A percentile compares a stretch with the other conserved stretches of the same genome.
These are phyloP conservation scores for Cepaea hortensis DNA, from an alignment of 2,888 invertebrate species.

Conservation along the genomic window DNA sequence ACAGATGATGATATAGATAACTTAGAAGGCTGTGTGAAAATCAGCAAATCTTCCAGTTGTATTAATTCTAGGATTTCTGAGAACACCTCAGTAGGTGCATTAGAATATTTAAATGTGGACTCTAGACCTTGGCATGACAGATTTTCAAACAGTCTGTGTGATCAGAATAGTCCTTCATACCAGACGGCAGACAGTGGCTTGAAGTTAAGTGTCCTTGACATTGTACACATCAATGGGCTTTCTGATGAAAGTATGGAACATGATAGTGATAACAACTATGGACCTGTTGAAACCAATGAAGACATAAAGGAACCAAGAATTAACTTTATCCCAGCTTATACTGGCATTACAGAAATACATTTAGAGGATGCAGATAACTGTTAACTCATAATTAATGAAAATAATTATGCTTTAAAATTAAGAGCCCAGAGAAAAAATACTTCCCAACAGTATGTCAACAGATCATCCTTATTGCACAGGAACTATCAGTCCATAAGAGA, in stretches of 20 bases:
- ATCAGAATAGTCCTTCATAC: background rate
- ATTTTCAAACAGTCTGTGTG: background rate
- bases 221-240: slow-evolving; percentile 19
- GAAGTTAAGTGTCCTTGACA: background rate
- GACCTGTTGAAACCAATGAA: too few relatives aligned
- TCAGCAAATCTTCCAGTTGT: background rate
- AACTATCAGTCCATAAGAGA: too few relatives aligned
- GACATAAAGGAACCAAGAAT: background rate
- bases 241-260: background rate
- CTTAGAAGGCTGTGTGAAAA: background rate
- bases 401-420: too few relatives aligned
- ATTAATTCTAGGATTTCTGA: background rate
- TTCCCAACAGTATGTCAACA: too few relatives aligned
- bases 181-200: background rate
- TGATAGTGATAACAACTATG: background rate
- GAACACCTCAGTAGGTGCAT: background rate
- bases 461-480: too few relatives aligned
- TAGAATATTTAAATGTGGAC: background rate
- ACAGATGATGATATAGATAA: slow-evolving; percentile 44
- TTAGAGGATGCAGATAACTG: background rate
- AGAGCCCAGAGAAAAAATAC: too few relatives aligned
- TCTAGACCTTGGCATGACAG: background rate
- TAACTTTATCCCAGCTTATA: background rate
- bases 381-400: too few relatives aligned
- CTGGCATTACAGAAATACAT: background rate